Evolutionary conservation across 2,797 vertebrate species (phyloP).

Genomic region (Ctenopoma kingsleyae): DNA sequence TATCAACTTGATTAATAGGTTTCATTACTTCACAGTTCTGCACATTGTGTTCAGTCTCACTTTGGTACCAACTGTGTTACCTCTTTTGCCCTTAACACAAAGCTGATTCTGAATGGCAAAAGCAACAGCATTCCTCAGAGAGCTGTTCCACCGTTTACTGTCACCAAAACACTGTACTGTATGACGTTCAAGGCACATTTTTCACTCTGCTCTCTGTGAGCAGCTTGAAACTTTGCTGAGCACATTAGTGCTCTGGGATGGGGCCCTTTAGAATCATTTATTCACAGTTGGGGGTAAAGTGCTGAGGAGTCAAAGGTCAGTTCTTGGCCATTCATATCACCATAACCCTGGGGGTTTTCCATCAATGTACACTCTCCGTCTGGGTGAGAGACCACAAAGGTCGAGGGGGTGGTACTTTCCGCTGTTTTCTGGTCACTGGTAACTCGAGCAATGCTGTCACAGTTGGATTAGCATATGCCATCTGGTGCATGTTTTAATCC

Average conservation of each 20-base stretch:
- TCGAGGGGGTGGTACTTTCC: slow-evolving; percentile 26
- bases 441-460: slow-evolving; percentile 31
- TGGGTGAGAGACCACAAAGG: slow-evolving; percentile 52
- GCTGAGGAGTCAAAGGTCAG: slow-evolving; percentile 68
- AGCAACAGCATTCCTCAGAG: slow-evolving; percentile 30
- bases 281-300: slow-evolving; percentile 73
- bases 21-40: slow-evolving; percentile 43
- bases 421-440: slow-evolving; percentile 52
- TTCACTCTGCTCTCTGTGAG: slow-evolving; percentile 44
- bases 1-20: slow-evolving; percentile 42
- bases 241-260: slow-evolving; percentile 72
- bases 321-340: slow-evolving; percentile 66
- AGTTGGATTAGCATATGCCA: slow-evolving; percentile 29
- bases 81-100: slow-evolving; percentile 17
- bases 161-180: slow-evolving; percentile 28
- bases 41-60: slow-evolving; percentile 47
- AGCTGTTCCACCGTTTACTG: slow-evolving; percentile 40
- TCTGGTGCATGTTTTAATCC: slow-evolving; percentile 28
- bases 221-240: slow-evolving; percentile 56
- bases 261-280: slow-evolving; percentile 71
- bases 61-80: slow-evolving; percentile 6
- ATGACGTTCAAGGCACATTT: slow-evolving; percentile 40
- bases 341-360: slow-evolving; percentile 63
- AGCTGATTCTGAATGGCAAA: slow-evolving; percentile 34
- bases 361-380: slow-evolving; percentile 58